Evolutionary conservation across 2,888 invertebrate species (phyloP).

Genomic region (Ophion costatus): DNA sequence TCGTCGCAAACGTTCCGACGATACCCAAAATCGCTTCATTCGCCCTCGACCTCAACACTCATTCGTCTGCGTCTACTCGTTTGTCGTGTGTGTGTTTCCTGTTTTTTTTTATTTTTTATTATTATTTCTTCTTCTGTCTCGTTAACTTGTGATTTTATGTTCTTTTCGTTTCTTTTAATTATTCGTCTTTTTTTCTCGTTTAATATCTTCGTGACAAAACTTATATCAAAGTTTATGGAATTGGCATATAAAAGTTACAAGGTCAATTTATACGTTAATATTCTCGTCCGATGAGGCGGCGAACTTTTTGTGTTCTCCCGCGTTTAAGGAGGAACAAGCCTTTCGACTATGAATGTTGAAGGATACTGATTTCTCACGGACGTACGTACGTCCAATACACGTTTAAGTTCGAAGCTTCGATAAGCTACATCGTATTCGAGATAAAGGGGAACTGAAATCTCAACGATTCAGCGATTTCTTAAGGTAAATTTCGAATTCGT

Average conservation of each 20-base stretch:
- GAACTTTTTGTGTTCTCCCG: slow-evolving; percentile 35
- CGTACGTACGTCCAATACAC: neutral
- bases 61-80: slow-evolving; percentile 20
- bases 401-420: neutral
- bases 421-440: no score
- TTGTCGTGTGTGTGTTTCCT: slow-evolving; percentile 29
- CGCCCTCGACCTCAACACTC: slow-evolving; percentile 15
- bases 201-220: slow-evolving; percentile 62
- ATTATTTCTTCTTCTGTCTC: slow-evolving; percentile 24
- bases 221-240: slow-evolving; percentile 75
- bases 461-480: neutral
- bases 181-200: slow-evolving; percentile 36
- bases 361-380: neutral
- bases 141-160: slow-evolving; percentile 44
- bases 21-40: slow-evolving; percentile 30
- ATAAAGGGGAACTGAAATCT: neutral
- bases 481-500: neutral
- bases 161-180: slow-evolving; percentile 15
- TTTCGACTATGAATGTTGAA: neutral
- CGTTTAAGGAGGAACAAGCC: neutral
- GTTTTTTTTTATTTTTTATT: slow-evolving; percentile 9
- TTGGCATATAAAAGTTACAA: slow-evolving; percentile 79
- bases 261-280: slow-evolving; percentile 74
- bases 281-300: slow-evolving; percentile 51
- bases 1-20: slow-evolving; percentile 46